Conservation (phyloP, 2,113 vertebrate species). For the Lampris megalopsis region DNA sequence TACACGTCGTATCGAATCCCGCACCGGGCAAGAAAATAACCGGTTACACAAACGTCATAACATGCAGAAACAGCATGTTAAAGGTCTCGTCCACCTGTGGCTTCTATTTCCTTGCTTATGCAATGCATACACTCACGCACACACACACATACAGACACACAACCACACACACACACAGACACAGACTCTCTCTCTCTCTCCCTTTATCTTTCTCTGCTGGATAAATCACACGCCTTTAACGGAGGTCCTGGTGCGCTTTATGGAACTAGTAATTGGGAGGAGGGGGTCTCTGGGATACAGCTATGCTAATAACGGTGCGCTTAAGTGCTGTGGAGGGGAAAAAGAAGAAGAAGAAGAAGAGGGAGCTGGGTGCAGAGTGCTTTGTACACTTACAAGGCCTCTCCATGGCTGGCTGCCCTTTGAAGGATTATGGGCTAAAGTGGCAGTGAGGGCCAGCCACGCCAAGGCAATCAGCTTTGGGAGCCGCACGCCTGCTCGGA, state of each 20-base stretch:
- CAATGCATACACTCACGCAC: background rate
- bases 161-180: too few species aligned
- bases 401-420: constrained; percentile 56
- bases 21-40: too few species aligned
- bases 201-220: constrained; percentile 14
- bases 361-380: constrained; percentile 48
- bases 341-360: too few species aligned
- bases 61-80: too few species aligned
- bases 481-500: constrained; percentile 41
- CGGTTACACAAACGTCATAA: too few species aligned
- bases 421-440: constrained; percentile 66
- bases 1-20: too few species aligned
- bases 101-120: background rate
- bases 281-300: constrained; percentile 40
- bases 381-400: constrained; percentile 61
- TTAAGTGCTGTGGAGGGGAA: constrained; percentile 48
- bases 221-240: constrained; percentile 24
- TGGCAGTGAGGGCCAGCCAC: constrained; percentile 47
- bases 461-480: constrained; percentile 58
- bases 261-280: constrained; percentile 7
- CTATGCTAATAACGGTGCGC: constrained; percentile 58
- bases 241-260: background rate
- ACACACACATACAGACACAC: background rate
- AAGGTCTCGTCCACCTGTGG: too few species aligned
- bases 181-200: too few species aligned